Evolutionary conservation across 2,113 vertebrate species (phyloP), one percentile per base, ranked within the genome.

Genomic region (Garra rufa): DNA sequence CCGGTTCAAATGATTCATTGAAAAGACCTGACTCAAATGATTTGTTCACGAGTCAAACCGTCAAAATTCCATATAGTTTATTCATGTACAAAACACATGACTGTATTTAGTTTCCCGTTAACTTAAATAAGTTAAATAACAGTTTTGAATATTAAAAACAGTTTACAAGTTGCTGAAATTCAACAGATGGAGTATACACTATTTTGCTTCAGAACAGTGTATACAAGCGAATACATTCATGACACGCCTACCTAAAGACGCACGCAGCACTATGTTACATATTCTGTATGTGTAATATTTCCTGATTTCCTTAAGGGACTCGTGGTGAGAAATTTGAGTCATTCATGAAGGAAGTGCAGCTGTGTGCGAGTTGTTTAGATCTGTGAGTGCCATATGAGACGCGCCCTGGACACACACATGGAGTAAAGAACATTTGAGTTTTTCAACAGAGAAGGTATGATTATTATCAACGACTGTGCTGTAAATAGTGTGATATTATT

Each of bases 371-470:
- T 50, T 75, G 24, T 76, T 76, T 76, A n/a, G 52, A 6, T 41
- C 19, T 41, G 17, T 24, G 9, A 44, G 41, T 38, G 4, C 46
- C 9, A 21, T 13, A 24, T 30, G 21, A 38, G 30, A 57, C 34
- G 30, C 21, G 19, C 21, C 19, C 38, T 44, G n/a, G 38, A 79
- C 76, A 44, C 38, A 44, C 55, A 61, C 76, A 78, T 78, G 76
- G 76, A 63, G 13, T 61, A 19, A 79, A 78, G 6, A 78, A 28
- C 38, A 0, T 46, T 19, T 21, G 21, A 38, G 17, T 34, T 57
- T n/a, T 77, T 59, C 38, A 52, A 48, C 46, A 52, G 6, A 52
- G 14, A 76, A 52, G 73, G 73, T 76, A n/a, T 21, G 4, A 34
- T 41, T n/a, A 15, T 77, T 41, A 34, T 13, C 9, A 24, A 9